Percentiles rank a stretch among this genome's conserved stretches.
Conservation (phyloP, 1,140 invertebrate species). For the Calliopsis andreniformis region DNA sequence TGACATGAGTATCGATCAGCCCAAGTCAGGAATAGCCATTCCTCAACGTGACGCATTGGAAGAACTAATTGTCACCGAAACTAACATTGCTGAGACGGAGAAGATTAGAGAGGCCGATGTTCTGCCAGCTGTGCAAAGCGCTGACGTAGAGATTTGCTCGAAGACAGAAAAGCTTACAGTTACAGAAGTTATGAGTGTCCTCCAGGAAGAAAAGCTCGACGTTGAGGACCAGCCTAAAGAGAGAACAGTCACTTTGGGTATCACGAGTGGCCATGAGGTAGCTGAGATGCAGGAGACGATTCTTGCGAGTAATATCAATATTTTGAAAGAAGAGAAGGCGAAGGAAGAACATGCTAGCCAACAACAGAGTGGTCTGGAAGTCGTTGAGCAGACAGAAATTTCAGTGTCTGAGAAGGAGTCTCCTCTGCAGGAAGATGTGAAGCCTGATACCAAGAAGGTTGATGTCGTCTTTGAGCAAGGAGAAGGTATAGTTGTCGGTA, state of each 20-base stretch:
- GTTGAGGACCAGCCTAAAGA: constrained; percentile 70
- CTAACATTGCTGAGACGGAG: constrained; percentile 81
- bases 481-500: constrained; percentile 78
- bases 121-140: constrained; percentile 71
- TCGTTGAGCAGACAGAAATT: constrained; percentile 79
- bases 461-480: constrained; percentile 79
- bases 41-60: constrained; percentile 80
- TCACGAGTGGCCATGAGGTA: constrained; percentile 79
- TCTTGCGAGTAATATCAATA: constrained; percentile 66
- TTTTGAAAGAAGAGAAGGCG: constrained; percentile 67
- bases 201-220: constrained; percentile 70
- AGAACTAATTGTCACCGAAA: constrained; percentile 83
- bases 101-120: constrained; percentile 75
- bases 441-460: constrained; percentile 80
- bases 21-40: constrained; percentile 80
- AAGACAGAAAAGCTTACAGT: constrained; percentile 70
- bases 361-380: constrained; percentile 74
- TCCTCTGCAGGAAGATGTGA: constrained; percentile 73
- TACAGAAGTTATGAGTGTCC: constrained; percentile 68
- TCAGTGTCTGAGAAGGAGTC: constrained; percentile 82
- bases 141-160: constrained; percentile 68
- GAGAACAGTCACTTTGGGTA: constrained; percentile 74
- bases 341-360: constrained; percentile 72
- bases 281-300: constrained; percentile 79
- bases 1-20: constrained; percentile 74